Base-by-base conservation (phyloP, 2,113 vertebrate genomes). In the Diglossa brunneiventris region DNA sequence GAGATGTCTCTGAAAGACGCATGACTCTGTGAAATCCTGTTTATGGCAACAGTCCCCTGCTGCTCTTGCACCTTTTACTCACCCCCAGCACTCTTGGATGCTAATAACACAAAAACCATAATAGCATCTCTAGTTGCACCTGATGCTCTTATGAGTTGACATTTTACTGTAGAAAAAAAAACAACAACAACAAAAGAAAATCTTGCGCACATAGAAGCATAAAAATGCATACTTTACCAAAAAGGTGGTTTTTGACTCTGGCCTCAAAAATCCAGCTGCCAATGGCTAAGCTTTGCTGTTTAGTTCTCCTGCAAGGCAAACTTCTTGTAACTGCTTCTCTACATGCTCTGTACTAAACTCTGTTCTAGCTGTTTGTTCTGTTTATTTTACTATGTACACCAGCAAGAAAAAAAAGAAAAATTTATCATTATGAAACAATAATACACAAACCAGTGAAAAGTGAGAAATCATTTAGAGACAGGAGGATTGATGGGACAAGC, bases 51-150 rank as follows among this genome's bases (percentile, higher is more conserved):
- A 79, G 92, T 88, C 94, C 85, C 91, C 94, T 92, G 89, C 89
- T 93, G 94, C 76, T 96, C 77, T 68, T 52, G 83, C 52, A 92
- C 92, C 92, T 96, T 94, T 92, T 56, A 37, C 63, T 96, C 76
- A 83, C 85, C 64, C 79, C 61, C n/a, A 83, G 68, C 83, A 78
- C 53, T 89, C 88, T 52, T 66, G 91, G 83, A 95, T 97, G 86
- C 78, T 97, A 96, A 96, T 97, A 96, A 91, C 93, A 96, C 87
- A 96, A 90, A 96, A 95, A 76, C 82, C 94, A 52, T 95, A 96
- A 96, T 95, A 94, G 83, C 95, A 94, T 33, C 63, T 95, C 95
- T 87, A 37, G 50, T 91, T 94, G 80, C 68, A 89, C 81, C 75
- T 72, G 89, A 41, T 91, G 88, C 92, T 97, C 97, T 97, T 95